Evolutionary conservation across 1,140 invertebrate species (phyloP).

Genomic region (Drosophila cardini): DNA sequence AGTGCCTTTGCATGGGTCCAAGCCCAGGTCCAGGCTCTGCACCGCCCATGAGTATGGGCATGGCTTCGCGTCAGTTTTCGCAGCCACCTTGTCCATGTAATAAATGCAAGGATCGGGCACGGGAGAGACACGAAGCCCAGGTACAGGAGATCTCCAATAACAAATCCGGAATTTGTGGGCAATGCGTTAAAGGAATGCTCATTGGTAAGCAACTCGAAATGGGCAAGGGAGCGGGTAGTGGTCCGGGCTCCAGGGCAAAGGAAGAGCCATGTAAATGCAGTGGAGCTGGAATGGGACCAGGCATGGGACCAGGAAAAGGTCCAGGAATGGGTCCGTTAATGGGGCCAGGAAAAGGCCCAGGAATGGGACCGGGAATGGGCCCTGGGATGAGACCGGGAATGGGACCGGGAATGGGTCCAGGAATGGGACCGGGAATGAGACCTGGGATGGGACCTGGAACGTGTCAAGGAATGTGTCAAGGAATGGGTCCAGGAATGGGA

Average conservation of each 20-base stretch:
- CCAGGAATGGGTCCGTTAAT: not conserved
- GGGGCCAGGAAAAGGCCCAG: not conserved
- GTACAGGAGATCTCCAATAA: not conserved
- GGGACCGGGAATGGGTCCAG: not conserved
- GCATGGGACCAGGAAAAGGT: not conserved
- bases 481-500: not conserved
- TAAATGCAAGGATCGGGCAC: slow-evolving; percentile 34
- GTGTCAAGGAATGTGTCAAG: not conserved
- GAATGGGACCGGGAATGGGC: not conserved
- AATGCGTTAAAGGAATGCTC: slow-evolving; percentile 3
- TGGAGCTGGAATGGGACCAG: not conserved
- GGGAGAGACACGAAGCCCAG: not conserved
- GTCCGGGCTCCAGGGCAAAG: not conserved
- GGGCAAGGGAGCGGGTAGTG: not conserved
- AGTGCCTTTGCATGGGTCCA: slow-evolving; percentile 10
- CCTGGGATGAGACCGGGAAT: slow-evolving; percentile 1
- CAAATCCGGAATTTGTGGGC: not conserved
- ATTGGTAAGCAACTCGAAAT: slow-evolving; percentile 5
- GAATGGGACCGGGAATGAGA: not conserved
- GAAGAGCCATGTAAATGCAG: not conserved
- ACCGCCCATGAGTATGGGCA: not conserved
- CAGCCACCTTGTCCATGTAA: slow-evolving; percentile 31
- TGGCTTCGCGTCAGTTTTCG: slow-evolving; percentile 2
- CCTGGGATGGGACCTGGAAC: not conserved
- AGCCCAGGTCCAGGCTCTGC: not conserved